Evolutionary conservation across 2,888 invertebrate species (phyloP).

Genomic region (Nomada flava): DNA sequence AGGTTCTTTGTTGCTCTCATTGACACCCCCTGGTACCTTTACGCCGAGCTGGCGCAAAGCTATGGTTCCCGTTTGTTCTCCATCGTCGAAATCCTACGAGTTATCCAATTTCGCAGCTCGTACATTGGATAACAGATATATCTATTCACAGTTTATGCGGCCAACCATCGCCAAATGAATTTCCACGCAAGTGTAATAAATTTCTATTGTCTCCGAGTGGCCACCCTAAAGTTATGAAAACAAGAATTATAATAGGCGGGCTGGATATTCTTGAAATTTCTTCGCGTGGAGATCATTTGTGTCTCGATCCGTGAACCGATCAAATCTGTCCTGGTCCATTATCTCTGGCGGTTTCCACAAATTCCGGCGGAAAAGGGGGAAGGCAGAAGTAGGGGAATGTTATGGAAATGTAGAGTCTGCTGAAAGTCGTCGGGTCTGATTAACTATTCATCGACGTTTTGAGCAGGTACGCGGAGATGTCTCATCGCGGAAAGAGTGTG

Average conservation of each 20-base stretch:
- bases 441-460: constrained; percentile 45
- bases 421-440: constrained; percentile 34
- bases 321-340: background rate
- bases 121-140: too few species aligned
- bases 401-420: constrained; percentile 27
- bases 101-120: constrained; percentile 41
- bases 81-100: constrained; percentile 36
- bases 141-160: too few species aligned
- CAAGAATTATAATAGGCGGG: too few species aligned
- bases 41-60: background rate
- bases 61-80: constrained; percentile 32
- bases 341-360: background rate
- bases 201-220: too few species aligned
- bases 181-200: too few species aligned
- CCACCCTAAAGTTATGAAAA: too few species aligned
- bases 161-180: too few species aligned
- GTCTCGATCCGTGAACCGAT: background rate
- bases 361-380: background rate
- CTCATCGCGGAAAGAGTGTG: background rate
- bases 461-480: constrained; percentile 25
- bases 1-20: constrained; percentile 35
- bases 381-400: background rate
- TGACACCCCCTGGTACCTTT: constrained; percentile 28
- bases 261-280: too few species aligned
- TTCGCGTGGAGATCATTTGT: too few species aligned